These are phyloP conservation scores for Zingel zingel DNA, from an alignment of 2,113 vertebrate genomes.

Conservation along the genomic window DNA sequence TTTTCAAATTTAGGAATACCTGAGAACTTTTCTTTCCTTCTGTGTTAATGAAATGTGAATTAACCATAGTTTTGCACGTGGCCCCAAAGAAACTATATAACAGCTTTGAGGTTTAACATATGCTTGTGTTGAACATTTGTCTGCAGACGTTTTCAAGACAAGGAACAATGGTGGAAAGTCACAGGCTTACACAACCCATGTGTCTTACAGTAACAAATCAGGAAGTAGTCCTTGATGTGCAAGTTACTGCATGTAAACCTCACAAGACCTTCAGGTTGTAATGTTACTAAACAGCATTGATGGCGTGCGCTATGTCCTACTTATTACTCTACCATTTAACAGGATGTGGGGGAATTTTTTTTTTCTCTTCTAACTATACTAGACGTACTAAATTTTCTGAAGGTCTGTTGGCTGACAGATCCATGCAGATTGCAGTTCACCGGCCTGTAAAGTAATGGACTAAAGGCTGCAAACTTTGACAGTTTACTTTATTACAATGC, in stretches of 20 bases:
- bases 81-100: neutral
- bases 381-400: neutral
- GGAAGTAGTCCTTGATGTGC: neutral
- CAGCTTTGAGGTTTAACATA: neutral
- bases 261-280: neutral
- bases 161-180: neutral
- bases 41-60: neutral
- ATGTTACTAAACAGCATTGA: neutral
- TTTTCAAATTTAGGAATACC: neutral
- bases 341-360: too few species aligned
- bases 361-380: too few species aligned
- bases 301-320: neutral
- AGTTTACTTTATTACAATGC: too few species aligned
- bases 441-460: neutral
- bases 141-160: neutral
- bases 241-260: neutral
- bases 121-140: neutral
- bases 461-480: too few species aligned
- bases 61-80: neutral
- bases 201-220: neutral
- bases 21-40: neutral
- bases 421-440: neutral
- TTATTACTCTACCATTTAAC: neutral
- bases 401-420: neutral
- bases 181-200: neutral